Conservation (phyloP, 2,113 vertebrate genomes). For the Ceyx melanurus region DNA sequence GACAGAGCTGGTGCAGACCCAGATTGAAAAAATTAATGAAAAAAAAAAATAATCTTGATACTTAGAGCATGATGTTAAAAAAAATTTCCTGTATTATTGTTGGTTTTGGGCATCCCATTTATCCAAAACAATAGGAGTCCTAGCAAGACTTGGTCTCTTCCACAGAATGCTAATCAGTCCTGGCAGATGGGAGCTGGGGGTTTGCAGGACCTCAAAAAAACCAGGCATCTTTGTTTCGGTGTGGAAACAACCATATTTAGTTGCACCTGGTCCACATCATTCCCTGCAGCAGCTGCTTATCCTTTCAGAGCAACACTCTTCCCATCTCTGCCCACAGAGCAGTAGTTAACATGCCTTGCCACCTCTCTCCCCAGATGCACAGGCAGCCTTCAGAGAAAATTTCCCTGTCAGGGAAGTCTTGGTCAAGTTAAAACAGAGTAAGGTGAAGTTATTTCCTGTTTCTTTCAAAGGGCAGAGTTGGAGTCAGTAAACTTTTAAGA, state of each 20-base stretch:
- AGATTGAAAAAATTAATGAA: not conserved
- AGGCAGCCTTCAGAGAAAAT: constrained; percentile 15
- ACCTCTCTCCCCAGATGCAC: not conserved
- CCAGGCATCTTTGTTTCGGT: not conserved
- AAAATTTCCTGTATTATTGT: not conserved
- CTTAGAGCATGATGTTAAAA: not conserved
- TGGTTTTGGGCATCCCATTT: not conserved
- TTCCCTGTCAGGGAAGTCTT: not conserved
- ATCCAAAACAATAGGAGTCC: not conserved
- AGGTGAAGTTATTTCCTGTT: constrained; percentile 45
- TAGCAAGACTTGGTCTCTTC: not conserved
- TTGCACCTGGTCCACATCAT: not conserved
- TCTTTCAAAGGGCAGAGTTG: constrained; percentile 27
- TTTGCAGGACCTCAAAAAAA: not conserved
- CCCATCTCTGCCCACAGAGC: not conserved
- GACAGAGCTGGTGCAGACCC: not conserved
- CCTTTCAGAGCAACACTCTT: not conserved
- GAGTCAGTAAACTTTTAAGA: constrained; percentile 37
- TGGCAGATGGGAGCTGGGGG: not conserved
- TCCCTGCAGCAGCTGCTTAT: not conserved
- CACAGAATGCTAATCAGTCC: not conserved
- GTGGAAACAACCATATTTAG: not conserved
- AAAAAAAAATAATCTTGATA: not conserved
- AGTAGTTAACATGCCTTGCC: not conserved
- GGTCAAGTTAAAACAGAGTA: constrained; percentile 31